Evolutionary conservation across 2,888 invertebrate genomes (phyloP).

Genomic region (Agrilus biguttatus): DNA sequence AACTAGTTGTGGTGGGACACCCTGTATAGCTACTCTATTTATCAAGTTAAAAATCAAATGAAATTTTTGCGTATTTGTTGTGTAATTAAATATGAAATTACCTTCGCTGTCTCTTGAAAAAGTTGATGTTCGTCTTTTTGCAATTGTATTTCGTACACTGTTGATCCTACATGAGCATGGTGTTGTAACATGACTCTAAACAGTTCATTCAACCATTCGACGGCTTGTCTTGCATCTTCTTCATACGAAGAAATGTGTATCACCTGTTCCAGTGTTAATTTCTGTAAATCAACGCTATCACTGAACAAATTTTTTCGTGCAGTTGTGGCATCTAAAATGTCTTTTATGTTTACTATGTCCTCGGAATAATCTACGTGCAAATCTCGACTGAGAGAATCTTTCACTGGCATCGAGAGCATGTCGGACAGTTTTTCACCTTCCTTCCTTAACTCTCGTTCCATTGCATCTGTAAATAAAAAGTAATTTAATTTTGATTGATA

Average conservation of each 20-base stretch:
- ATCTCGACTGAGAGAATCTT: constrained; percentile 60
- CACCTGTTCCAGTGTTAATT: constrained; percentile 63
- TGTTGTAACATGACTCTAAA: constrained; percentile 53
- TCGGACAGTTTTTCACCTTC: constrained; percentile 67
- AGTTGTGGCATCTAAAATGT: constrained; percentile 53
- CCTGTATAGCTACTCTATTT: too few species aligned
- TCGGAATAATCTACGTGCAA: constrained; percentile 53
- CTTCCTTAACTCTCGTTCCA: constrained; percentile 52
- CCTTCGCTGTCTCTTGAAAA: constrained; percentile 67
- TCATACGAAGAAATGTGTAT: constrained; percentile 63
- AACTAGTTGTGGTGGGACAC: too few species aligned
- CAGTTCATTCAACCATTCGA: constrained; percentile 63
- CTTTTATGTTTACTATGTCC: constrained; percentile 57
- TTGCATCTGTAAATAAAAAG: constrained; percentile 34
- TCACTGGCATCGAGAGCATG: constrained; percentile 62
- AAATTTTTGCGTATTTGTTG: constrained; percentile 5
- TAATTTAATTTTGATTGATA: not conserved
- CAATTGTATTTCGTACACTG: constrained; percentile 54
- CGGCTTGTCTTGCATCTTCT: constrained; percentile 58
- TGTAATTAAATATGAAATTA: constrained; percentile 22
- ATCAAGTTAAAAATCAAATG: too few species aligned
- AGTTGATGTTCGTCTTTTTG: constrained; percentile 62
- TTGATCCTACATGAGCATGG: constrained; percentile 59
- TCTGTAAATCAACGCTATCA: constrained; percentile 62
- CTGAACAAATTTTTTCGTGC: constrained; percentile 56